Evolutionary conservation across 2,113 vertebrate species (phyloP), one percentile per base, ranked within the genome.

Genomic region (Chaetodon trifascialis): DNA sequence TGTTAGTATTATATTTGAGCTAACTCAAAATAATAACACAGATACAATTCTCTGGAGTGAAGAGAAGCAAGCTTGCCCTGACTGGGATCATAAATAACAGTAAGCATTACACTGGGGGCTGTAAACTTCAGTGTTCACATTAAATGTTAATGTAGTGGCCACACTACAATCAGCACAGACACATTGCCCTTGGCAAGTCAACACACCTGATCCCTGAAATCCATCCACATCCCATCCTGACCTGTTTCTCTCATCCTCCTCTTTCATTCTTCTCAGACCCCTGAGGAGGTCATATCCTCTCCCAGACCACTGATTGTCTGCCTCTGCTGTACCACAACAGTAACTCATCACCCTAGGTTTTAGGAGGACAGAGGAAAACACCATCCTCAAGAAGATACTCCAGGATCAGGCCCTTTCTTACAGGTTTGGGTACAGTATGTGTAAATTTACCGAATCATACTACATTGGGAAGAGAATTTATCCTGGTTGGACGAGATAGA

Each of bases 311-410:
- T 4, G 73, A 91, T 30, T 91, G 0, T 46, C 71, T 77, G 60
- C 30, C 34, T 5, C 21, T 11, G 34, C 25, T 66, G 9, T 12
- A 59, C 36, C 89, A 2, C 92, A 92, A 70, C 78, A 82, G 14
- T 94, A 95, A 72, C 76, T 85, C 30, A 73, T 96, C 69, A 96
- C 93, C 0, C 84, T 95, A 76, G 94, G 93, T 7, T 96, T 96
- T 86, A 94, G 65, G 60, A 93, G 92, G 52, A 12, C 4, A 59
- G 69, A 86, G 11, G 86, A 95, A 46, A 94, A 93, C 21, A 90
- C 92, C 80, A 91, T 90, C 67, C 81, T 96, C 59, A 90, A 94
- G 85, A 95, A 92, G 65, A 51, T 93, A 90, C 51, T 88, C 16
- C 11, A 89, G 87, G 79, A 95, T 82, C 59, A 66, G 93, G 49